A percentile compares a stretch with the other conserved stretches of the same genome.
These are phyloP conservation scores for Siderastrea siderea DNA, from an alignment of 92 coral and sea anemone genomes.

Conservation along the genomic window DNA sequence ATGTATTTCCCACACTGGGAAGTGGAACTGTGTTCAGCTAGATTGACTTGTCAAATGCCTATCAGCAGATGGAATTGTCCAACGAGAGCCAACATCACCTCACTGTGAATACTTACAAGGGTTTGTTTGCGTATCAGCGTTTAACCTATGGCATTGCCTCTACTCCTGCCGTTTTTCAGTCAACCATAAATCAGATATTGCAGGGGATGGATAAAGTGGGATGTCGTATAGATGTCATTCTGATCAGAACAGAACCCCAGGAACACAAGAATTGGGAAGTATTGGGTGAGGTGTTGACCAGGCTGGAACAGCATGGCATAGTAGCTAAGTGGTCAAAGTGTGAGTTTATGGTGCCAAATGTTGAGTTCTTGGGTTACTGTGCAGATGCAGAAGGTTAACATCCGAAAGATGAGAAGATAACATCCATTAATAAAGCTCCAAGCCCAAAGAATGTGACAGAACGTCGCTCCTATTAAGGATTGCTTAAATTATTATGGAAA, in stretches of 20 bases:
- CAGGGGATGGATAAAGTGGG: conserved; percentile 42
- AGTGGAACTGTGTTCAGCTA: conserved; percentile 38
- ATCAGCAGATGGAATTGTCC: conserved; percentile 48
- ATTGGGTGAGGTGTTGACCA: conserved; percentile 41
- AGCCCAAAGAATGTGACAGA: conserved; percentile 59
- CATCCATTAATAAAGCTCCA: conserved; percentile 55
- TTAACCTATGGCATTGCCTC: conserved; percentile 62
- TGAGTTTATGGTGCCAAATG: conserved; percentile 59
- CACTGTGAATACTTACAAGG: conserved; percentile 63
- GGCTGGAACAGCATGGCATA: conserved; percentile 49
- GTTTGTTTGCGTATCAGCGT: conserved; percentile 54
- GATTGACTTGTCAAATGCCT: conserved; percentile 52
- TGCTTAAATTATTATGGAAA: conserved; percentile 64
- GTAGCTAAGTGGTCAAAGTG: conserved; percentile 36
- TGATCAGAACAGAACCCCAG: conserved; percentile 52
- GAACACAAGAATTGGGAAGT: no score
- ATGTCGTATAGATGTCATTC: conserved; percentile 55
- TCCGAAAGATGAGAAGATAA: conserved; percentile 46
- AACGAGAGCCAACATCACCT: conserved; percentile 12
- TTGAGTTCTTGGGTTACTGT: conserved; percentile 51
- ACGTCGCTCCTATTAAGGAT: conserved; percentile 57
- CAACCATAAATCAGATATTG: conserved; percentile 43
- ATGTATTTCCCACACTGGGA: no score
- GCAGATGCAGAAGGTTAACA: conserved; percentile 56
- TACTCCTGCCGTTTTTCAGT: conserved; percentile 48